phyloP scores from a whole-genome alignment of 2,113 vertebrate species.

The Pheucticus melanocephalus region DNA sequence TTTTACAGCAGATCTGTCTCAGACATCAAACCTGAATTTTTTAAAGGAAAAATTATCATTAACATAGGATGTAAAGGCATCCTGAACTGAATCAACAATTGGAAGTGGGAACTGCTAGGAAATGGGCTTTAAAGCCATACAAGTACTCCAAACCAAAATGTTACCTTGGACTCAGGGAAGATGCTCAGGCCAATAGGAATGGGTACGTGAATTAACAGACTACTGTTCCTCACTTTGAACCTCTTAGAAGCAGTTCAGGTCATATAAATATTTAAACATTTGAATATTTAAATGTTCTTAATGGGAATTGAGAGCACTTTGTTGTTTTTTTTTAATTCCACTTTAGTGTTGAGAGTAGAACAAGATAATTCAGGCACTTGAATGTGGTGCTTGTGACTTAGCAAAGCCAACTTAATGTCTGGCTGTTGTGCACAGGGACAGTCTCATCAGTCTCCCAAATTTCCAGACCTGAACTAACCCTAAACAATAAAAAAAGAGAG shows the following conservation, averaged over 20 bases:
- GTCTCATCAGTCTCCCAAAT: not conserved
- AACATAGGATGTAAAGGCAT: not conserved
- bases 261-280: constrained; percentile 42
- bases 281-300: constrained; percentile 40
- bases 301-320: not conserved
- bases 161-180: not conserved
- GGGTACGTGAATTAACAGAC: not conserved
- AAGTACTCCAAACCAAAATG: not conserved
- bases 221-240: not conserved
- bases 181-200: not conserved
- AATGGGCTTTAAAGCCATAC: not conserved
- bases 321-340: not conserved
- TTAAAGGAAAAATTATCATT: not conserved
- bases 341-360: not conserved
- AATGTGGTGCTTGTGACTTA: not conserved
- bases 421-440: not conserved
- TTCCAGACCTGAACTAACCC: not conserved
- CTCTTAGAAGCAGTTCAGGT: not conserved
- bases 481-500: not conserved
- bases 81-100: not conserved
- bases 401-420: not conserved
- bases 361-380: not conserved
- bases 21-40: not conserved
- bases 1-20: not conserved
- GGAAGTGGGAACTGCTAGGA: not conserved